These are phyloP conservation scores for Micrastur ruficollis DNA, from an alignment of 2,797 vertebrate species.

Conservation along the genomic window DNA sequence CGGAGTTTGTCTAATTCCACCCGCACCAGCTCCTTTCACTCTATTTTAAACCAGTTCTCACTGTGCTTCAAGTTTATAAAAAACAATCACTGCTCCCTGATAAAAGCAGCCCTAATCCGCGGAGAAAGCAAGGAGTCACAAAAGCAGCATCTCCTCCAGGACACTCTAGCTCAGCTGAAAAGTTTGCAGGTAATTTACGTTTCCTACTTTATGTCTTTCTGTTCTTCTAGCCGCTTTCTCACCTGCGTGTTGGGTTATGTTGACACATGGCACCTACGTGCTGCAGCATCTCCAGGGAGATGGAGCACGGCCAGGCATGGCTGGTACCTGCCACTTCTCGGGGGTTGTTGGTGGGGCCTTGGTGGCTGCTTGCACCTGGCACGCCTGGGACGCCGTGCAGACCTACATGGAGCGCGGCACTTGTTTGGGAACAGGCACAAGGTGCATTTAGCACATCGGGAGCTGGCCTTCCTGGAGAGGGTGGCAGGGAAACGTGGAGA, in stretches of 20 bases:
- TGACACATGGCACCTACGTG: neutral
- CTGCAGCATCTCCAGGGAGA: neutral
- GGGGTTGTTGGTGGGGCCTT: neutral
- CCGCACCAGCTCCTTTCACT: slow-evolving; percentile 56
- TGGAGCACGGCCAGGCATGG: accelerated
- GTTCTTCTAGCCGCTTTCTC: neutral
- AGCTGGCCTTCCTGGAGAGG: neutral
- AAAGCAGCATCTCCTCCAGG: slow-evolving; percentile 39
- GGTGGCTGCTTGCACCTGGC: neutral
- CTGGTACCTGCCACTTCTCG: neutral
- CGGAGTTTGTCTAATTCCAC: slow-evolving; percentile 62
- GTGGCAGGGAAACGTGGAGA: neutral
- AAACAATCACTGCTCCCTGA: slow-evolving; percentile 43
- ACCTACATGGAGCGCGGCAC: accelerated
- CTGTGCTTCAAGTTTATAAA: slow-evolving; percentile 62
- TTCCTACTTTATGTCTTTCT: slow-evolving; percentile 1
- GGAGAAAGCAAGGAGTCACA: slow-evolving; percentile 5
- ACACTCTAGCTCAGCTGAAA: slow-evolving; percentile 11
- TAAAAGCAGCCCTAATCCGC: slow-evolving; percentile 2
- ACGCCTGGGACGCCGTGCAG: accelerated
- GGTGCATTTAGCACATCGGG: neutral
- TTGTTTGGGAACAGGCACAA: neutral
- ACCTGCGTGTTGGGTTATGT: neutral
- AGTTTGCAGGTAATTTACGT: slow-evolving; percentile 29
- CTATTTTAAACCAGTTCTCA: slow-evolving; percentile 63